Conservation (phyloP, 2,113 vertebrate species). For the Istiophorus platypterus region DNA sequence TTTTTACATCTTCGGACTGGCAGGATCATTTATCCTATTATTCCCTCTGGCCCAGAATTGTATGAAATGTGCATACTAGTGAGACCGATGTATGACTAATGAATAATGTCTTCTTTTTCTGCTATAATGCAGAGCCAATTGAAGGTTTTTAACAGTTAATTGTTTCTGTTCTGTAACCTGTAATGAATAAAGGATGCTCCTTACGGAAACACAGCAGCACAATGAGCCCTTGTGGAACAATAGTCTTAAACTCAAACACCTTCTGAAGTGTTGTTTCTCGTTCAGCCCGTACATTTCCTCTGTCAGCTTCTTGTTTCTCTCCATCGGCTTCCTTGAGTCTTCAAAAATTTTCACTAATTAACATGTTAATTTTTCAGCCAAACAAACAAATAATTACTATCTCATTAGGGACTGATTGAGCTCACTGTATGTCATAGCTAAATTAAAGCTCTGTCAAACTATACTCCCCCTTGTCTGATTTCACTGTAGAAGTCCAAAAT, state of each 20-base stretch:
- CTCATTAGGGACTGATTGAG: neutral
- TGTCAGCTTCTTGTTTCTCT: neutral
- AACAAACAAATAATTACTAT: neutral
- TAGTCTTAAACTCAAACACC: neutral
- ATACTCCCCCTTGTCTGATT: neutral
- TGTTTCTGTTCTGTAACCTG: neutral
- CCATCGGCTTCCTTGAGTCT: neutral
- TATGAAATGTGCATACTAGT: neutral
- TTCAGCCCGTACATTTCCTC: neutral
- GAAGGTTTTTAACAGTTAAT: neutral
- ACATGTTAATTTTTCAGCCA: neutral
- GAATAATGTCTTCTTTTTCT: neutral
- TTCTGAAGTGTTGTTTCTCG: neutral
- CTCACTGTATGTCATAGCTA: neutral
- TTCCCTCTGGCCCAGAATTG: neutral
- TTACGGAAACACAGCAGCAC: too few relatives aligned
- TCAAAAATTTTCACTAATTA: conserved; percentile 8
- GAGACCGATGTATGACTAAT: neutral
- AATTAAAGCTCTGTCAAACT: neutral
- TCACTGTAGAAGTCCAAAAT: neutral
- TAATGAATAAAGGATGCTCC: neutral
- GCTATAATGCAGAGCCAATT: fast-evolving
- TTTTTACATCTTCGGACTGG: neutral
- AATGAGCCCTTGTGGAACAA: too few relatives aligned
- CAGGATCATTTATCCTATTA: neutral